Evolutionary conservation across 2,113 vertebrate species (phyloP).

Genomic region (Elaphurus davidianus): DNA sequence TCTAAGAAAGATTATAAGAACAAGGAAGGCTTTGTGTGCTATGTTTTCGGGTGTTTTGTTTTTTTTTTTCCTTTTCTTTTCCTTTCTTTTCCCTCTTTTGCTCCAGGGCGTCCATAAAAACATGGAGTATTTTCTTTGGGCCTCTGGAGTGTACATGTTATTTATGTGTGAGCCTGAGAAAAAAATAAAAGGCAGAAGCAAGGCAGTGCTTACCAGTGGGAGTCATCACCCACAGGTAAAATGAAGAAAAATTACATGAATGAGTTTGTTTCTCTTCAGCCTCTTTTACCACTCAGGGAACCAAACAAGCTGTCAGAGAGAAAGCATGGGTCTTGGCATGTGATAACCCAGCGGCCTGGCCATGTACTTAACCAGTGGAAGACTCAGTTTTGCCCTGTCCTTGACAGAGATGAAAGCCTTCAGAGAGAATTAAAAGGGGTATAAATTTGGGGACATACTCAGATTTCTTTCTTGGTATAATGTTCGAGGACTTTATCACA

Average conservation of each 20-base stretch:
- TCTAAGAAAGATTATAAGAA: conserved; percentile 64
- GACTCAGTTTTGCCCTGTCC: not conserved
- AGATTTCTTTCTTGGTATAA: not conserved
- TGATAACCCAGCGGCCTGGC: conserved; percentile 40
- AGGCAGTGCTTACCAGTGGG: not conserved
- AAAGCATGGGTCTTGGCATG: conserved; percentile 38
- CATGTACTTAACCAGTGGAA: not conserved
- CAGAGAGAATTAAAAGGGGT: not conserved
- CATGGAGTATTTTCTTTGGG: not conserved
- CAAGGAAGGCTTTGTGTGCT: conserved; percentile 54
- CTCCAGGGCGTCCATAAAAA: conserved; percentile 3
- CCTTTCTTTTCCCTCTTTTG: not conserved
- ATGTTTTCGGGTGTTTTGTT: not conserved
- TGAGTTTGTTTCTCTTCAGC: conserved; percentile 68
- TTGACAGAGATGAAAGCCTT: not conserved
- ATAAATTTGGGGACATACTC: not conserved
- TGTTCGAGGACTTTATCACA: conserved; percentile 50
- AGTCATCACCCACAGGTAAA: conserved; percentile 56
- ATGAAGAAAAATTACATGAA: not conserved
- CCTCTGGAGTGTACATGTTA: not conserved
- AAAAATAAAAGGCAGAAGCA: not conserved
- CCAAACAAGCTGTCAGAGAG: conserved; percentile 32
- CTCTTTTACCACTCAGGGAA: conserved; percentile 61
- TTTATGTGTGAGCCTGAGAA: not conserved
- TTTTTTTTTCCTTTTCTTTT: not conserved